These are phyloP conservation scores for Pantherophis alleghaniensis DNA, from an alignment of 2,797 vertebrate genomes.

Conservation along the genomic window DNA sequence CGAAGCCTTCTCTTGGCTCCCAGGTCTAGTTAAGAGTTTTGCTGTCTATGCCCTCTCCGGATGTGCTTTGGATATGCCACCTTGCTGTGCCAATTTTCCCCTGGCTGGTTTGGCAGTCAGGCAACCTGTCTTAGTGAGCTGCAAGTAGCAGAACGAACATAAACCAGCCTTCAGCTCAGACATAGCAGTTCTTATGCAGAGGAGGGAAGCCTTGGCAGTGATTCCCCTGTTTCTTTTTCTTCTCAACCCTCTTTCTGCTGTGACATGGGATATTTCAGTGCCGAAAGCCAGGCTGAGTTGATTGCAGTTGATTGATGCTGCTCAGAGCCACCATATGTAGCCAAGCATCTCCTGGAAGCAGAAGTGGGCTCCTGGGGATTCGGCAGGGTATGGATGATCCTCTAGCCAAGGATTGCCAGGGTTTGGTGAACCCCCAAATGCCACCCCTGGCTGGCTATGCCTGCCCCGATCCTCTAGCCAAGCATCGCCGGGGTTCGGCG, in stretches of 20 bases:
- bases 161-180: neutral
- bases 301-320: neutral
- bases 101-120: neutral
- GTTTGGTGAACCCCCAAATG: too few relatives aligned
- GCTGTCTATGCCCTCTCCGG: neutral
- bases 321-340: neutral
- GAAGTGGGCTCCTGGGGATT: too few relatives aligned
- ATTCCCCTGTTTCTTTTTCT: neutral
- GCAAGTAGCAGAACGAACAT: neutral
- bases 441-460: too few relatives aligned
- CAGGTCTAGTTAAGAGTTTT: neutral
- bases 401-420: too few relatives aligned
- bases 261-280: neutral
- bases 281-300: neutral
- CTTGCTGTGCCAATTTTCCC: slow-evolving; percentile 9
- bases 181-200: neutral
- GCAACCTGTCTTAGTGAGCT: neutral
- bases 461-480: too few relatives aligned
- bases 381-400: too few relatives aligned
- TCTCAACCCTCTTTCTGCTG: neutral
- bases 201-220: neutral
- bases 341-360: neutral
- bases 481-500: too few relatives aligned
- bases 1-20: neutral
- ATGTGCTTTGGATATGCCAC: neutral